Evolutionary conservation across 2,113 vertebrate species (phyloP), one percentile per base, ranked within the genome.

Genomic region (Prietella phreatophila): DNA sequence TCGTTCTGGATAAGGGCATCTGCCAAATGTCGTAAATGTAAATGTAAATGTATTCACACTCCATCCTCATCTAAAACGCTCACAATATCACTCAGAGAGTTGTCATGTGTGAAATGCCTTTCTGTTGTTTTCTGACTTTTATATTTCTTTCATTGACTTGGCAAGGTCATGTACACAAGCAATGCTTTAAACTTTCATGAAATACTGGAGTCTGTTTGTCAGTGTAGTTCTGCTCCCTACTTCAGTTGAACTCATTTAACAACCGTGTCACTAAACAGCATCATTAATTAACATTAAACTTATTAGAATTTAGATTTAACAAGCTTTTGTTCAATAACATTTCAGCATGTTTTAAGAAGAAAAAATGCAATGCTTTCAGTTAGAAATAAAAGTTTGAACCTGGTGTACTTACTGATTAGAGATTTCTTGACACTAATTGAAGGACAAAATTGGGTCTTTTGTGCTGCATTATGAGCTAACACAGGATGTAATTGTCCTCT

Each of bases 381-480:
- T 76, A 58, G 7, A 53, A 83, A 55, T 78, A 85, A 90, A 75
- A 53, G 20, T 83, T 65, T 78, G 55, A 82, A 56, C 50, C 36
- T 50, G 53, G 83, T 80, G 36, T 58, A 63, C 13, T 87, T 76
- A 85, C 55, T 84, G 85, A 63, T 67, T 80, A 22, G 58, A 42
- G 56, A 78, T 65, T 61, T 69, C 80, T 85, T 53, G 33, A 78
- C 61, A 83, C 47, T 88, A 73, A 56, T 71, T 27, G 47, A 53
- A 61, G 36, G 61, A 86, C 60, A 78, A 86, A 88, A 86, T 83
- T 63, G 56, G 65, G 20, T 65, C 14, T 75, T 86, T 88, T 65
- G 14, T 86, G 60, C 63, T 82, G 53, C 33, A 85, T 88, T 90
- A 85, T 82, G 80, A 88, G 81, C 25, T 75, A 81, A 88, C 84